Evolutionary conservation across 2,888 invertebrate genomes (phyloP).

Genomic region (Chironomus tentans): DNA sequence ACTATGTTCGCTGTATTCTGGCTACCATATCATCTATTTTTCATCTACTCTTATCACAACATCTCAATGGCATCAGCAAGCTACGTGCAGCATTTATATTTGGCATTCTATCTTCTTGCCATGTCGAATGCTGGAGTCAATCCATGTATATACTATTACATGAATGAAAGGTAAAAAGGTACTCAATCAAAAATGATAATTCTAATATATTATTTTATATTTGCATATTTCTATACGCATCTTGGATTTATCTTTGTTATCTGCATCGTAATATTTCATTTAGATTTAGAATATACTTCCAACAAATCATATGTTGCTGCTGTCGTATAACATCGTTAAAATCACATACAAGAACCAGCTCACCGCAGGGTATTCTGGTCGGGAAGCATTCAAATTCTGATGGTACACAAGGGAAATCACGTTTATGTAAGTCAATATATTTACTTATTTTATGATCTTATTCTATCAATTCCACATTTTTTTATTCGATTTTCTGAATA

Average conservation of each 20-base stretch:
- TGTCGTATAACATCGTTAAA: conserved; percentile 34
- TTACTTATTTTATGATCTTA: not conserved
- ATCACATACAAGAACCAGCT: conserved; percentile 27
- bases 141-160: conserved; percentile 87
- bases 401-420: conserved; percentile 13
- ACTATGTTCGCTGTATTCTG: conserved; percentile 77
- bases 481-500: conserved; percentile 27
- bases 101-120: conserved; percentile 81
- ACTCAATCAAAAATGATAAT: too few species aligned
- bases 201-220: too few species aligned
- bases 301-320: conserved; percentile 58
- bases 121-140: conserved; percentile 93
- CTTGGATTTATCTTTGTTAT: not conserved
- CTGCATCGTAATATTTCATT: too few species aligned
- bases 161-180: conserved; percentile 68
- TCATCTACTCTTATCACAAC: conserved; percentile 58
- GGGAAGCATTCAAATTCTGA: conserved; percentile 27
- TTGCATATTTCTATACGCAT: too few species aligned
- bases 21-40: conserved; percentile 81
- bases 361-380: conserved; percentile 11
- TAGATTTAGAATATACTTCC: conserved; percentile 63
- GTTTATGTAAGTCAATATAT: conserved; percentile 22
- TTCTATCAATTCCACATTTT: not conserved
- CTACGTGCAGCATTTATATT: conserved; percentile 74
- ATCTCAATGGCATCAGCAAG: conserved; percentile 59